Base-by-base conservation (phyloP, 2,797 vertebrate species). In the Chiloscyllium punctatum region DNA sequence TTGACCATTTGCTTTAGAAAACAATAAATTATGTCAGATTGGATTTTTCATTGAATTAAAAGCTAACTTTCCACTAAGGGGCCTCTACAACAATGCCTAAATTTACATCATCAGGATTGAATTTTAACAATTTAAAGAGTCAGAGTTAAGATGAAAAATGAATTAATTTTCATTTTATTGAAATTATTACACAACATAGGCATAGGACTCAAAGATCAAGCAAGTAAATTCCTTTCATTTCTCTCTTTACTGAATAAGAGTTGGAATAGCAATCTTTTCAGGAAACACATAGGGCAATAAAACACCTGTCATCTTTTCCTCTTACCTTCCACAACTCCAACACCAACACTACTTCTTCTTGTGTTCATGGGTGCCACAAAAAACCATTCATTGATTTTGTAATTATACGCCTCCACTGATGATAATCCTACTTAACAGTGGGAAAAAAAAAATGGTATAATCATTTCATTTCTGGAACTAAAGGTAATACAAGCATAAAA, bases 351-450 rank as follows among this genome's bases (percentile, higher is more conserved):
- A 98, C 99, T 99, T 96, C 99, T 98, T 84, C 99, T 97, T 0
- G 99, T 99, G 97, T 99, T 99, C 99, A 99, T 99, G 69, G 99
- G 98, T 96, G 98, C 98, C 90, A 99, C 98, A 95, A 98, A 99
- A 95, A 98, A 97, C 99, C 99, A 99, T 96, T 99, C 98, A 79
- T 99, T 99, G 95, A 97, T 98, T 98, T 99, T 99, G 95, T 97
- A 97, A 96, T 98, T 99, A 97, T 98, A 99, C 95, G 97, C 98
- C 97, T 99, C 99, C 95, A 99, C 99, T 6, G 99, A 99, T 0
- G 98, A 98, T 96, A 99, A 96, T 96, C 99, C 99, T 99, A 96
- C 96, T 97, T 96, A 96, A 97, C 96, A 96, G 42, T 48, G 97
- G 96, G 96, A 96, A 62, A 62, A 96, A 62, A 96, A 96, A 96